Evolutionary conservation across 2,797 vertebrate genomes (phyloP).

Genomic region (Spondyliosoma cantharus): DNA sequence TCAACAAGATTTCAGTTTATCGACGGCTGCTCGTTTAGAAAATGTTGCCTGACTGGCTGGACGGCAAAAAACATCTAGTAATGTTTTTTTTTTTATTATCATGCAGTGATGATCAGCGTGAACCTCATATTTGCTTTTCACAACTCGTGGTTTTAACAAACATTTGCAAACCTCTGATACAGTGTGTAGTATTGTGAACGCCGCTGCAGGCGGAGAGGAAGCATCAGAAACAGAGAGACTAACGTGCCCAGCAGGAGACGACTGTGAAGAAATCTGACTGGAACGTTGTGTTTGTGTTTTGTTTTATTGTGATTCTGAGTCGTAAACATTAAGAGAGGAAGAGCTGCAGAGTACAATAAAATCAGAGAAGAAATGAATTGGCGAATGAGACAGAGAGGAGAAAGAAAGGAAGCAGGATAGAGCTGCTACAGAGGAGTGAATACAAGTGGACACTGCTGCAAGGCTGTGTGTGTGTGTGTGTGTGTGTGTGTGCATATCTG

Average conservation of each 20-base stretch:
- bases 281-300: constrained; percentile 50
- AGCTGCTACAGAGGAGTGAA: constrained; percentile 36
- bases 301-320: constrained; percentile 18
- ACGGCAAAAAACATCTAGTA: neutral
- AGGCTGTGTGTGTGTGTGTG: constrained; percentile 40
- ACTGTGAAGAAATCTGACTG: constrained; percentile 34
- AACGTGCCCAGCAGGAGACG: constrained; percentile 30
- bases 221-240: neutral
- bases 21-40: neutral
- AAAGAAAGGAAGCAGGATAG: constrained; percentile 16
- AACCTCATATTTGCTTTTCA: neutral
- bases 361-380: neutral
- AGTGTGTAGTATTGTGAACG: neutral
- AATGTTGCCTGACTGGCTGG: constrained; percentile 2
- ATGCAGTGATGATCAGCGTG: neutral
- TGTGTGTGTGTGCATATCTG: constrained; percentile 35
- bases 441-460: constrained; percentile 55
- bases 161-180: neutral
- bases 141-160: neutral
- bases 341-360: constrained; percentile 15
- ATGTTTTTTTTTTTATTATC: neutral
- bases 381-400: constrained; percentile 41
- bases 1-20: too few relatives aligned
- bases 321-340: constrained; percentile 34
- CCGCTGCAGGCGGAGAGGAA: neutral